A percentile compares a stretch with the other conserved stretches of the same genome.
Evolutionary conservation across 92 coral and sea anemone species (phyloP).

Genomic region (Phymanthus crucifer): DNA sequence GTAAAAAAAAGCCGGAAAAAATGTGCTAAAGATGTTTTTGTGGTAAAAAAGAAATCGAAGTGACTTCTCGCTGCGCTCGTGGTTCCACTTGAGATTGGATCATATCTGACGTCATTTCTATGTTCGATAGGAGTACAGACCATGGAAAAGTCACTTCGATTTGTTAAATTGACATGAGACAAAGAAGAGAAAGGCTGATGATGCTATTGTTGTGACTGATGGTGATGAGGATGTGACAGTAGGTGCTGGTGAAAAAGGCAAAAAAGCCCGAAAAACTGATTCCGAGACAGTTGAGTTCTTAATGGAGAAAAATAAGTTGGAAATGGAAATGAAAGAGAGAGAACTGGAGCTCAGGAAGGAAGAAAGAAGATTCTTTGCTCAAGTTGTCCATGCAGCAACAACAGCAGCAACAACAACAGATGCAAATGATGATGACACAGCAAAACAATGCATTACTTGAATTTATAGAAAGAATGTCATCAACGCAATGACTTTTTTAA

Average conservation of each 20-base stretch:
- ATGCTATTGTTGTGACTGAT: neutral
- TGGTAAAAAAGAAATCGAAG: too few species aligned
- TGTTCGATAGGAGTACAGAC: too few species aligned
- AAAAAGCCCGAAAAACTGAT: slow-evolving; percentile 18
- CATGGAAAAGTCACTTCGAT: too few species aligned
- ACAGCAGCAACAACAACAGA: slow-evolving; percentile 41
- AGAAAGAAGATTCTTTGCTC: neutral
- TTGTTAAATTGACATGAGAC: too few species aligned
- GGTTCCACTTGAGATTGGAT: too few species aligned
- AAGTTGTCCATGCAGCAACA: slow-evolving; percentile 37
- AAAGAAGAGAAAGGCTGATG: slow-evolving; percentile 41
- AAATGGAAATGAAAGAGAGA: slow-evolving; percentile 47
- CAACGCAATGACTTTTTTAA: neutral
- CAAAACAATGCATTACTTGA: slow-evolving; percentile 12
- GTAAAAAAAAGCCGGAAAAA: too few species aligned
- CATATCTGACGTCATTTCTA: too few species aligned
- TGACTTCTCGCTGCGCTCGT: too few species aligned
- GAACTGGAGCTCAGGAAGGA: slow-evolving; percentile 30
- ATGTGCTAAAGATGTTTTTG: too few species aligned
- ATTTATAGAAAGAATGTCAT: slow-evolving; percentile 6
- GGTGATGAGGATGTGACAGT: neutral
- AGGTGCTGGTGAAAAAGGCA: slow-evolving; percentile 16
- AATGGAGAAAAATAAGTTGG: slow-evolving; percentile 39
- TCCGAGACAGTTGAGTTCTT: slow-evolving; percentile 31
- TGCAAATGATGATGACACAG: slow-evolving; percentile 33